Conservation (phyloP, 2,888 invertebrate species). For the Galeruca laticollis region DNA sequence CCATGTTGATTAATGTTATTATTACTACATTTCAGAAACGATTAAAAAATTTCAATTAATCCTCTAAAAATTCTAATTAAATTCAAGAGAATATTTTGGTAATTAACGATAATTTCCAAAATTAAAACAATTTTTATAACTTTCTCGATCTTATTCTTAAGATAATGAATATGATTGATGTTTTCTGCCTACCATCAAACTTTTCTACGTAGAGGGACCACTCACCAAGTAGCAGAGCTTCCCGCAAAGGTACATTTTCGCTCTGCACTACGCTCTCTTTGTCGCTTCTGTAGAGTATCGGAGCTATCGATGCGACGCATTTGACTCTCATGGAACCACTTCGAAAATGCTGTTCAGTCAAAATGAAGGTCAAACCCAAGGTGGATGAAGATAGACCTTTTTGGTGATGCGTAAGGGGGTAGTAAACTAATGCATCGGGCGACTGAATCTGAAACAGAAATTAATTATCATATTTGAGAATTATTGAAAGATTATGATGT, state of each 20-base stretch:
- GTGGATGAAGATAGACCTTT: slow-evolving; percentile 73
- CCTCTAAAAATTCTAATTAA: too few species aligned
- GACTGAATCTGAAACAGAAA: slow-evolving; percentile 67
- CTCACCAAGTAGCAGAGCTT: slow-evolving; percentile 74
- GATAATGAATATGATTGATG: not conserved
- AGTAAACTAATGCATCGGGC: slow-evolving; percentile 68
- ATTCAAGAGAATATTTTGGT: too few species aligned
- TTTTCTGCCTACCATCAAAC: slow-evolving; percentile 38
- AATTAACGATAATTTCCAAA: too few species aligned
- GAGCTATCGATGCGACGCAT: slow-evolving; percentile 73
- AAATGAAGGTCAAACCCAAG: slow-evolving; percentile 70
- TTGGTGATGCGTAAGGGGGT: slow-evolving; percentile 69
- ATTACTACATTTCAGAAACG: too few species aligned
- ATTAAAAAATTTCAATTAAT: too few species aligned
- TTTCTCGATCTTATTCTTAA: not conserved
- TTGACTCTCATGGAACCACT: slow-evolving; percentile 74
- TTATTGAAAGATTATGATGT: too few species aligned
- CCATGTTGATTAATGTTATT: too few species aligned
- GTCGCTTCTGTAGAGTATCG: slow-evolving; percentile 73
- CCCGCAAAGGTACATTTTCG: slow-evolving; percentile 69
- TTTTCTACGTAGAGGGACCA: slow-evolving; percentile 53
- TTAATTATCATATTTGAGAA: not conserved
- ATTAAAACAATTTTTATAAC: too few species aligned
- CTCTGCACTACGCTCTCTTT: slow-evolving; percentile 72
- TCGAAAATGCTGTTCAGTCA: slow-evolving; percentile 71